A percentile compares a stretch with the other conserved stretches of the same genome.
phyloP scores from a whole-genome alignment of 1,140 invertebrate genomes.

The Tribolium madens region DNA sequence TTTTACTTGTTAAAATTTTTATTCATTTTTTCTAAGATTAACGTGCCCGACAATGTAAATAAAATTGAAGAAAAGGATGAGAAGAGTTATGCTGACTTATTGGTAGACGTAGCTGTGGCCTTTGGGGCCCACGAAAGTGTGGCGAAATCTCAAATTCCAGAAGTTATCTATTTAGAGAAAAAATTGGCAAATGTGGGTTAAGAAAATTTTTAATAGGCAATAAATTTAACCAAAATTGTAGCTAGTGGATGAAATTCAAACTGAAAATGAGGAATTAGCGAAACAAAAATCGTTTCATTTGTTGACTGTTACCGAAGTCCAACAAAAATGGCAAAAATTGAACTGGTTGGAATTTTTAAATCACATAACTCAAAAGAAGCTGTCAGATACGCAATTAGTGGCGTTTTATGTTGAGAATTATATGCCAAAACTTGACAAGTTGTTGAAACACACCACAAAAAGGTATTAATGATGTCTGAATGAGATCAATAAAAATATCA shows the following conservation, averaged over 20 bases:
- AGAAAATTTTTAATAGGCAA: too few species aligned
- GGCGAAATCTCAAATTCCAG: slow-evolving; percentile 19
- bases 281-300: background rate
- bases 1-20: background rate
- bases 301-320: slow-evolving; percentile 6
- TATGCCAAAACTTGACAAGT: slow-evolving; percentile 12
- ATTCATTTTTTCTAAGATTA: slow-evolving; percentile 28
- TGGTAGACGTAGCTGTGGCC: slow-evolving; percentile 19
- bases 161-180: slow-evolving; percentile 26
- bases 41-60: slow-evolving; percentile 21
- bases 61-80: slow-evolving; percentile 9
- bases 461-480: slow-evolving; percentile 9
- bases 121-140: slow-evolving; percentile 33
- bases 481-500: too few species aligned
- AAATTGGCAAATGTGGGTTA: slow-evolving; percentile 24
- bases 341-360: slow-evolving; percentile 39
- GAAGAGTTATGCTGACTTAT: slow-evolving; percentile 2
- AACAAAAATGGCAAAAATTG: slow-evolving; percentile 16
- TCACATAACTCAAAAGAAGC: slow-evolving; percentile 16
- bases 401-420: slow-evolving; percentile 15
- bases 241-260: background rate
- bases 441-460: slow-evolving; percentile 31
- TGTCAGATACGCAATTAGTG: slow-evolving; percentile 1
- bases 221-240: background rate
- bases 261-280: background rate